Conservation (phyloP, 2,797 vertebrate species). For the Okamejei kenojei region DNA sequence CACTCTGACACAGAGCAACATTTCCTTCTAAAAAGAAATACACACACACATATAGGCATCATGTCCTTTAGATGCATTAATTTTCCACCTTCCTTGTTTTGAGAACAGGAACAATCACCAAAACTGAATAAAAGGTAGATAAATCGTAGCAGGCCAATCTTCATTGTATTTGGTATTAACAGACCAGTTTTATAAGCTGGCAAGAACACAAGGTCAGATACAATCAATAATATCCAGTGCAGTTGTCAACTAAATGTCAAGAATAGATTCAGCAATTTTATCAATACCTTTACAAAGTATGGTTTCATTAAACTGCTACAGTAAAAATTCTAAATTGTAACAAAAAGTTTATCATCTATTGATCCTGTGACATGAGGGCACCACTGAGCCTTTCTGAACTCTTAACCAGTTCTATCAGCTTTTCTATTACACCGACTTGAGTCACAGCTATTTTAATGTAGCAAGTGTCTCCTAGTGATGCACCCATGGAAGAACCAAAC, state of each 20-base stretch:
- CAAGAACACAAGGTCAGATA: not conserved
- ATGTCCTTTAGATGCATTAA: not conserved
- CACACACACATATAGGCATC: too few relatives aligned
- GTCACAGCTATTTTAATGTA: not conserved
- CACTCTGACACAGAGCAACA: not conserved
- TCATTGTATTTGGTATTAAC: not conserved
- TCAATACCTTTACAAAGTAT: slow-evolving; percentile 16
- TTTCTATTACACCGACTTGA: not conserved
- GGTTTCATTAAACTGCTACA: not conserved
- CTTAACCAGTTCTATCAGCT: not conserved
- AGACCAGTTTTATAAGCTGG: not conserved
- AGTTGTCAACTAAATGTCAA: slow-evolving; percentile 28
- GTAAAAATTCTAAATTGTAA: slow-evolving; percentile 4
- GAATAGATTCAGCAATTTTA: slow-evolving; percentile 3
- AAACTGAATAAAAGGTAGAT: slow-evolving; percentile 11
- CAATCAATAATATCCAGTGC: slow-evolving; percentile 24
- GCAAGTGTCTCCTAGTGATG: not conserved
- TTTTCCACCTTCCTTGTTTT: not conserved
- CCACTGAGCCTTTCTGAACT: not conserved
- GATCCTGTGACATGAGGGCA: not conserved
- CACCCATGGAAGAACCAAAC: not conserved
- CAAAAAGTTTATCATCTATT: not conserved
- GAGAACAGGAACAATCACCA: not conserved
- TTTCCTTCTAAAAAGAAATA: not conserved
- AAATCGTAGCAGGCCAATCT: not conserved